Conservation (phyloP, 2,113 vertebrate species). For the Myotis lucifugus region DNA sequence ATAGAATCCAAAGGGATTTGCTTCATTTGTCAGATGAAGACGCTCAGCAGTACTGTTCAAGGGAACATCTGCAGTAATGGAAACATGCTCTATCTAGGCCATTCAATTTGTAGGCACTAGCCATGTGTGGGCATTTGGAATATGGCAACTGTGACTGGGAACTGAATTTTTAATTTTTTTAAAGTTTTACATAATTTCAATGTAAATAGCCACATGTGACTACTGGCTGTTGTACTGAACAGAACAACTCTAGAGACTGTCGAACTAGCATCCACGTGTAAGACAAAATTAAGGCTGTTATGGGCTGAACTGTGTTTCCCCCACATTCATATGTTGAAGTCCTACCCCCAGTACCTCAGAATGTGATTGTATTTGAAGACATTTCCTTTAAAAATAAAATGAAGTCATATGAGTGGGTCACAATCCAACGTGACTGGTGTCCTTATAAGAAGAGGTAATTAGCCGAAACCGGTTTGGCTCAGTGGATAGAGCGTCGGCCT, state of each 20-base stretch:
- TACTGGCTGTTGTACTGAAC: background rate
- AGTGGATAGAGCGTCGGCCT: too few species aligned
- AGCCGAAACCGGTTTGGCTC: too few species aligned
- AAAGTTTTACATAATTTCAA: background rate
- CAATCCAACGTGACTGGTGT: background rate
- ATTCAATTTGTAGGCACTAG: too few species aligned
- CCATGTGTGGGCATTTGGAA: background rate
- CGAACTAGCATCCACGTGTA: background rate
- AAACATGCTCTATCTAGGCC: background rate
- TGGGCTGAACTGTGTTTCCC: background rate
- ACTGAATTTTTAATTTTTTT: background rate
- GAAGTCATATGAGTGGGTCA: background rate
- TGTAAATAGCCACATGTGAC: background rate
- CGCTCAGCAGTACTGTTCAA: background rate
- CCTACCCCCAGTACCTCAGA: background rate
- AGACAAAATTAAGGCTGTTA: background rate
- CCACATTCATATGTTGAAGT: background rate
- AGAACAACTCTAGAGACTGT: background rate
- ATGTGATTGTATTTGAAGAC: background rate
- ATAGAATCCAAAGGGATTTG: background rate
- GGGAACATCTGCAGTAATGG: background rate
- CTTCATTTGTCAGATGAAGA: background rate
- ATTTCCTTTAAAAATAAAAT: background rate
- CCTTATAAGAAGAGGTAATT: background rate
- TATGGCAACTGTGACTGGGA: background rate